Base-by-base conservation (phyloP, 2,888 invertebrate species). In the Caradrina kadenii region DNA sequence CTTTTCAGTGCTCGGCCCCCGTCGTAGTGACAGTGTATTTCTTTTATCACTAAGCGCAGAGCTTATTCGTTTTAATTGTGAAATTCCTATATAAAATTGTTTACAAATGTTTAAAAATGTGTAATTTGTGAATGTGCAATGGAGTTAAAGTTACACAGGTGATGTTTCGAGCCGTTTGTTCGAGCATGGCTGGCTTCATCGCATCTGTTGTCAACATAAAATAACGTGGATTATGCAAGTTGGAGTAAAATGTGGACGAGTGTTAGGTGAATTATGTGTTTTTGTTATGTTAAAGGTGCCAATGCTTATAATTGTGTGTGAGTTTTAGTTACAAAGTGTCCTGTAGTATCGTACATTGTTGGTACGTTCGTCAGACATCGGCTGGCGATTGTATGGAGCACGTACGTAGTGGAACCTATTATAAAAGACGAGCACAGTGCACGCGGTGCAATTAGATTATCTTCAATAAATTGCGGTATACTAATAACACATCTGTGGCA, bases 161-260 rank as follows among this genome's bases (percentile, higher is more conserved):
- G 88, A 91, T 87, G 83, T 81, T 83, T 85, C 68, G 73, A 81
- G 83, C 81, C 82, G 82, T 87, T 82, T 81, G 84, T 87, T 85
- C 87, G 90, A 92, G 87, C 81, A 94, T 95, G 95, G 91, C 89
- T 91, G 92, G 91, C 90, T 89, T 87, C 84, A 86, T 90, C 87
- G 91, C 92, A 91, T 93, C 93, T 92, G 93, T 94, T 93, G 93
- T 95, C 94, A 94, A 93, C 90, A 93, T 91, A 90, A 92, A 94
- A 94, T 93, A 94, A 92, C 91, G 90, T 92, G 94, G 93, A 96
- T 94, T 95, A 94, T 94, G 94, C 95, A 94, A 94, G 94, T 92
- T 92, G 92, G 91, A 91, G 89, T 90, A 92, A 91, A 92, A 94
- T 95, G 93, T 93, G 93, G 90, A 91, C 90, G 90, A 91, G 88